These are phyloP conservation scores for Gambusia yucatana DNA, from an alignment of 2,797 vertebrate species.

Conservation along the genomic window DNA sequence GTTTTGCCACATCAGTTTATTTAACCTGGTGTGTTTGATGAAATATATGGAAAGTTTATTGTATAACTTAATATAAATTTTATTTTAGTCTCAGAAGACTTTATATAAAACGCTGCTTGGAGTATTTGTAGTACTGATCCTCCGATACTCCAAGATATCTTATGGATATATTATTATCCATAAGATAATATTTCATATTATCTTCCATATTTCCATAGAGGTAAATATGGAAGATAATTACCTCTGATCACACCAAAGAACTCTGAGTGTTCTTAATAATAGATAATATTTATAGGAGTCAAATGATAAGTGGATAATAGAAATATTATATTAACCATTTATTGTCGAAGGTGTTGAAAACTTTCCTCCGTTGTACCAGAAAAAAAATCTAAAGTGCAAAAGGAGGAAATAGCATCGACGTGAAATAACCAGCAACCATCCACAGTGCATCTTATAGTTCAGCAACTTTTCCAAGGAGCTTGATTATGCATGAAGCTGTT, in stretches of 20 bases:
- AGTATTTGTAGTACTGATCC: background rate
- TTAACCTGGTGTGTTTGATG: background rate
- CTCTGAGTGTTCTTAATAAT: background rate
- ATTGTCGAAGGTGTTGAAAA: background rate
- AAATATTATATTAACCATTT: background rate
- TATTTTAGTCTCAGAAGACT: background rate
- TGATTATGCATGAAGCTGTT: constrained; percentile 25
- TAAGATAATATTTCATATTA: too few relatives aligned
- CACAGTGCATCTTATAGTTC: constrained; percentile 5
- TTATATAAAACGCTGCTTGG: background rate
- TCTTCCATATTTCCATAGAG: too few relatives aligned
- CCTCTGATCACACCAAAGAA: background rate
- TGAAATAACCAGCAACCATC: background rate
- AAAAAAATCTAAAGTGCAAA: background rate
- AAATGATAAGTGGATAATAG: background rate
- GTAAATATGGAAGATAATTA: background rate
- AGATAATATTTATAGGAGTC: background rate
- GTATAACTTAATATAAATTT: background rate
- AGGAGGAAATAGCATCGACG: background rate
- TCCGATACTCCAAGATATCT: too few relatives aligned
- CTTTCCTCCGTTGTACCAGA: background rate
- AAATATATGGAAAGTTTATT: background rate
- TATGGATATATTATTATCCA: too few relatives aligned
- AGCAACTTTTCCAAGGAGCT: constrained; percentile 54
- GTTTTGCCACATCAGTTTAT: background rate